Percentiles rank a stretch among this genome's conserved stretches.
Conservation (phyloP, 1,140 invertebrate genomes). For the Orius insidiosus region DNA sequence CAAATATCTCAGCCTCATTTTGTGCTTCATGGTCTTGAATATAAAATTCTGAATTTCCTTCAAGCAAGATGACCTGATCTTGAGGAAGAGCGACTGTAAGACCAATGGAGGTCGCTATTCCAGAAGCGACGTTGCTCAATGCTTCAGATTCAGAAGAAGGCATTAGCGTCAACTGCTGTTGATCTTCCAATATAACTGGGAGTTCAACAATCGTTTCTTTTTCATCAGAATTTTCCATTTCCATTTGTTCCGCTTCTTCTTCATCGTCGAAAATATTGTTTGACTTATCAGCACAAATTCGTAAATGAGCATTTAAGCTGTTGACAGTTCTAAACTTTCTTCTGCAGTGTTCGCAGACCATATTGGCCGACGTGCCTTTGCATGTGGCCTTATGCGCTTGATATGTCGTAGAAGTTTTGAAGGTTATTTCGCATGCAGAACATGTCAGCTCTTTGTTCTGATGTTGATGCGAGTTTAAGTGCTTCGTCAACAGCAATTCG, state of each 20-base stretch:
- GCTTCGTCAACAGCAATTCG: slow-evolving; percentile 43
- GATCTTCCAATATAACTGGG: slow-evolving; percentile 15
- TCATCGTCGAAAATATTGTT: not conserved
- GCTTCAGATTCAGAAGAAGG: slow-evolving; percentile 19
- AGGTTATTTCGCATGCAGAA: slow-evolving; percentile 32
- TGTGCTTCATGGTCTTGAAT: slow-evolving; percentile 16
- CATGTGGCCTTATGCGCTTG: slow-evolving; percentile 12
- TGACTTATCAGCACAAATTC: slow-evolving; percentile 3
- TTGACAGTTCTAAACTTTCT: slow-evolving; percentile 42
- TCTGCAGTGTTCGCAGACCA: slow-evolving; percentile 47
- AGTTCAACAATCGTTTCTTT: slow-evolving; percentile 14
- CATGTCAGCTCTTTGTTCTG: slow-evolving; percentile 22
- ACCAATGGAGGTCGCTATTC: slow-evolving; percentile 17
- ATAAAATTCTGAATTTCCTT: slow-evolving; percentile 18
- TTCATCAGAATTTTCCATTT: slow-evolving; percentile 15
- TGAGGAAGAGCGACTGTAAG: slow-evolving; percentile 11
- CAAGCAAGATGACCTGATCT: slow-evolving; percentile 19
- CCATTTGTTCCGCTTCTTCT: slow-evolving; percentile 14
- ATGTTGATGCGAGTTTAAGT: slow-evolving; percentile 26
- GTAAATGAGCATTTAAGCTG: slow-evolving; percentile 45
- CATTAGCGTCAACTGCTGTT: slow-evolving; percentile 12
- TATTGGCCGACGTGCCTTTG: slow-evolving; percentile 22
- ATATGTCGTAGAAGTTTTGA: slow-evolving; percentile 22
- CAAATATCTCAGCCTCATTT: slow-evolving; percentile 19
- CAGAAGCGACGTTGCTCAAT: slow-evolving; percentile 16